Evolutionary conservation across 2,797 vertebrate genomes (phyloP).

Genomic region (Sebastes nivosus): DNA sequence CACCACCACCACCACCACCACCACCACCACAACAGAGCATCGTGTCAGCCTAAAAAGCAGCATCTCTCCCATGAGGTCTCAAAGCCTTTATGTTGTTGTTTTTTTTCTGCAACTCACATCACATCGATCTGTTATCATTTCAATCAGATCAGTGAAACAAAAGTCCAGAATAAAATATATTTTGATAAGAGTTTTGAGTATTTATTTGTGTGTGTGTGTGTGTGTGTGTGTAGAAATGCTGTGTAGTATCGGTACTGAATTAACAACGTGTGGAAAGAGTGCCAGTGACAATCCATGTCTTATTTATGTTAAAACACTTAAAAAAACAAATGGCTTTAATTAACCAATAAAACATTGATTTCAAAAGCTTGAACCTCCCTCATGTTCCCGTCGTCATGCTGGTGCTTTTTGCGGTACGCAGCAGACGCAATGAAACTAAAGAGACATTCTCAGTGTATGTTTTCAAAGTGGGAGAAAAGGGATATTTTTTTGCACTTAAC

Average conservation of each 20-base stretch:
- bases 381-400: background rate
- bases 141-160: constrained; percentile 93
- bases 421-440: background rate
- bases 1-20: background rate
- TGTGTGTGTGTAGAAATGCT: background rate
- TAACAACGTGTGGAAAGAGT: no score
- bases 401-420: background rate
- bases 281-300: background rate
- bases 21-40: background rate
- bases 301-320: background rate
- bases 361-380: background rate
- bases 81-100: constrained; percentile 9
- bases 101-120: constrained; percentile 89
- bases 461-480: background rate
- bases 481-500: background rate
- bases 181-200: constrained; percentile 91
- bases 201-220: constrained; percentile 41
- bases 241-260: background rate
- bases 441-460: background rate
- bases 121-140: constrained; percentile 98
- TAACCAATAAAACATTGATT: background rate
- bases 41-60: constrained; percentile 4
- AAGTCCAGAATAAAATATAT: constrained; percentile 99
- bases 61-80: background rate
- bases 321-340: background rate